phyloP scores from a whole-genome alignment of 1,140 invertebrate species.

The Habropoda laboriosa region DNA sequence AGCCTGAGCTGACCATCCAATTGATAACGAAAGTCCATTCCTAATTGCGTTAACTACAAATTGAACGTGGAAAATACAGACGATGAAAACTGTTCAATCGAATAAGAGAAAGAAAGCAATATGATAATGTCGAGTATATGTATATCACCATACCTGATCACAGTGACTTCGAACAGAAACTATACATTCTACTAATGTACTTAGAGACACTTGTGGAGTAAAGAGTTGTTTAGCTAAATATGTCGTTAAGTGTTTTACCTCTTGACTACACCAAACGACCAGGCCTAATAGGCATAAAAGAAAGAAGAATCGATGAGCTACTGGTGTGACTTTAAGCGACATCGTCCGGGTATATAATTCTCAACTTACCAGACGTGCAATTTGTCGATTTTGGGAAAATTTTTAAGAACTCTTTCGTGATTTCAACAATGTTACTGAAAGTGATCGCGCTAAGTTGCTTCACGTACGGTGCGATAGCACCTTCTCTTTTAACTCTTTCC shows the following conservation, averaged over 20 bases:
- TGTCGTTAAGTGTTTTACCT: conserved; percentile 91
- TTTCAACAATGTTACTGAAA: conserved; percentile 93
- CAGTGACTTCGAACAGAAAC: conserved; percentile 89
- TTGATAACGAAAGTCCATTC: conserved; percentile 92
- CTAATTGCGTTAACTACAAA: conserved; percentile 86
- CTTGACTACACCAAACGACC: conserved; percentile 94
- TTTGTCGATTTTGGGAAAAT: conserved; percentile 89
- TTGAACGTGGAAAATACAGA: conserved; percentile 9
- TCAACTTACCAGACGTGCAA: conserved; percentile 86
- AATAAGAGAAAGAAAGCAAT: neutral
- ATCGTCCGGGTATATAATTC: neutral
- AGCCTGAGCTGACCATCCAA: conserved; percentile 89
- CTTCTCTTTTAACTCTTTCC: conserved; percentile 93
- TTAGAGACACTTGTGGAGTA: conserved; percentile 92
- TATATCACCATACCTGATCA: conserved; percentile 82
- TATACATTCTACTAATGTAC: conserved; percentile 93
- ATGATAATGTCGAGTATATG: neutral
- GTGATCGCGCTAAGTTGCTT: conserved; percentile 92
- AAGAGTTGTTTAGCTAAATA: conserved; percentile 95
- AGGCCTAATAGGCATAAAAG: conserved; percentile 84
- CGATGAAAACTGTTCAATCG: neutral
- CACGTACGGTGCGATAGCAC: conserved; percentile 92
- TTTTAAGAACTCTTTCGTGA: conserved; percentile 91
- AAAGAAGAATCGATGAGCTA: neutral
- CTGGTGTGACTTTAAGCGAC: neutral